These are phyloP conservation scores for Torymus aiolomorphi DNA, from an alignment of 2,888 invertebrate genomes.

Conservation along the genomic window DNA sequence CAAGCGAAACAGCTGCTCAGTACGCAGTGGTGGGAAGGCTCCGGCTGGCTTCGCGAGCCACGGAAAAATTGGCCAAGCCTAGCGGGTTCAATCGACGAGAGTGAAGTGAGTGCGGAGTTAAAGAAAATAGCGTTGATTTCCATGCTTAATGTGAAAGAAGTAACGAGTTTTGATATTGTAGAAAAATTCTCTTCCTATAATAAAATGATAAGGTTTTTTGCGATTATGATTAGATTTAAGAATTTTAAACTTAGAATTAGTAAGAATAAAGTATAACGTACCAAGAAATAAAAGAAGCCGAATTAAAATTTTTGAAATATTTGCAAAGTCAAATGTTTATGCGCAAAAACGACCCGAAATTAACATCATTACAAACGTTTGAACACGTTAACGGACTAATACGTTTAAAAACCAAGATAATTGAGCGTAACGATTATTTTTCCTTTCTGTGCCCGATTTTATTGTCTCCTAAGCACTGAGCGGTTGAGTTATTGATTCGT, in stretches of 20 bases:
- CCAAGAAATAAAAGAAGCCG: neutral
- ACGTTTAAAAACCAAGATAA: constrained; percentile 55
- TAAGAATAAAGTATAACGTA: neutral
- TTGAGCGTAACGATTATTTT: constrained; percentile 60
- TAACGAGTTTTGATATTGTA: no score
- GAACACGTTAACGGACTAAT: constrained; percentile 39
- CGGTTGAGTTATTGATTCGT: constrained; percentile 59
- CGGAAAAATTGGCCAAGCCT: no score
- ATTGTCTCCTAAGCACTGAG: constrained; percentile 60
- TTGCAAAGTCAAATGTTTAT: neutral
- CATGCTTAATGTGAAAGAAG: no score
- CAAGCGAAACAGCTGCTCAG: neutral
- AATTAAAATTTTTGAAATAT: constrained; percentile 13
- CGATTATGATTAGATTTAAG: constrained; percentile 25
- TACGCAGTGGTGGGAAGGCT: no score
- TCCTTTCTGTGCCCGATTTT: constrained; percentile 63
- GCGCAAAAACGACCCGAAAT: neutral
- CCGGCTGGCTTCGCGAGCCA: no score
- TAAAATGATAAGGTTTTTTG: constrained; percentile 1
- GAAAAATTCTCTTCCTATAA: constrained; percentile 33
- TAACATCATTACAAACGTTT: no score
- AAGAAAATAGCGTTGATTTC: no score
- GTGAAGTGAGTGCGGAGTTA: no score
- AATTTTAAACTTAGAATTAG: neutral
- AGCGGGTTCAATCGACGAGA: no score